Percentiles rank a stretch among this genome's conserved stretches.
These are phyloP conservation scores for Asarcornis scutulata DNA, from an alignment of 2,113 vertebrate genomes.

Conservation along the genomic window DNA sequence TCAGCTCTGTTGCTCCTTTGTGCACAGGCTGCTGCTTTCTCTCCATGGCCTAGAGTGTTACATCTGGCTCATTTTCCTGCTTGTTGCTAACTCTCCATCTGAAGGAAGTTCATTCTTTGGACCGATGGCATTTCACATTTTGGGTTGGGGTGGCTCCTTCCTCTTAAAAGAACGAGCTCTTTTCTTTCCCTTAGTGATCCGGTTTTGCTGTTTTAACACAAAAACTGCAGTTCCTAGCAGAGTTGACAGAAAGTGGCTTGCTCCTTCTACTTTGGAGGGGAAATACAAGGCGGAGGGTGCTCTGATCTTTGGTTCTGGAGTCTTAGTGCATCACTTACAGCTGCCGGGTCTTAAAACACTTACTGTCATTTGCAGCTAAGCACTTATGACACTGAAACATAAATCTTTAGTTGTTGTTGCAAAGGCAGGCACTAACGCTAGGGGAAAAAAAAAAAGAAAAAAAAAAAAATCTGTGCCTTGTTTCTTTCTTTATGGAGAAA, in stretches of 20 bases:
- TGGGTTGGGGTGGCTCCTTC: not conserved
- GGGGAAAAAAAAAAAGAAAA: no score
- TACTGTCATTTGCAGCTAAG: not conserved
- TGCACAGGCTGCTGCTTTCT: not conserved
- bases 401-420: not conserved
- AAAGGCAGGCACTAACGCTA: not conserved
- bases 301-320: not conserved
- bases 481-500: not conserved
- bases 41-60: not conserved
- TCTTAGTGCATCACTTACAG: not conserved
- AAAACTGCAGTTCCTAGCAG: not conserved
- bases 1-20: not conserved
- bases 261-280: not conserved
- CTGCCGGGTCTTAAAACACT: not conserved
- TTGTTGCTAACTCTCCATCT: not conserved
- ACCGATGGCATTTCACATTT: not conserved
- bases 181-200: not conserved
- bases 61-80: not conserved
- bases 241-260: not conserved
- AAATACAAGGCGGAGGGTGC: not conserved
- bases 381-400: not conserved
- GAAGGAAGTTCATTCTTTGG: conserved; percentile 13
- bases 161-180: not conserved
- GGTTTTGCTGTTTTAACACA: not conserved
- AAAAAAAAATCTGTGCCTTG: not conserved